Percentiles rank a stretch among this genome's conserved stretches.
Conservation (phyloP, 2,797 vertebrate species). For the Staurois parvus region DNA sequence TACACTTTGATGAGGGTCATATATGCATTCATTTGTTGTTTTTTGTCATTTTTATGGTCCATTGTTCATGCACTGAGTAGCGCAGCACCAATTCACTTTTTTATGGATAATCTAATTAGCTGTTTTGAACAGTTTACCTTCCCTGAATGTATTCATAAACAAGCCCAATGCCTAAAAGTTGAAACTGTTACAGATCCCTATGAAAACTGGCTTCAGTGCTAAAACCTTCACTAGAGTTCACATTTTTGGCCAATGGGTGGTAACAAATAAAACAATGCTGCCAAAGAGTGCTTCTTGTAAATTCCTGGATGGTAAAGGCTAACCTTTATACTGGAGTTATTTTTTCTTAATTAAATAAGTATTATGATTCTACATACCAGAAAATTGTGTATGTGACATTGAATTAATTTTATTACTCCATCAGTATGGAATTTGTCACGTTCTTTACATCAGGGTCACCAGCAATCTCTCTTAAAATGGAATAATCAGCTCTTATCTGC, state of each 20-base stretch:
- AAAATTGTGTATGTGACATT: background rate
- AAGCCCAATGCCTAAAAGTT: too few relatives aligned
- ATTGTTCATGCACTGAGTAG: too few relatives aligned
- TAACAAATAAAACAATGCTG: background rate
- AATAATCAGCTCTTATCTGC: constrained; percentile 25
- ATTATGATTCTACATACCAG: background rate
- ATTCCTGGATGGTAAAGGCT: background rate
- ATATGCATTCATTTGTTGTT: too few relatives aligned
- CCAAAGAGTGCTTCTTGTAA: background rate
- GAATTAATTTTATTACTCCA: background rate
- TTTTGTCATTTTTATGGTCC: too few relatives aligned
- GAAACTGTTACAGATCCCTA: too few relatives aligned
- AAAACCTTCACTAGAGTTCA: too few relatives aligned
- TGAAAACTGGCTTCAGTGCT: too few relatives aligned
- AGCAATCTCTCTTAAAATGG: background rate
- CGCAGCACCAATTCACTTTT: too few relatives aligned
- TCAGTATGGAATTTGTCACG: background rate
- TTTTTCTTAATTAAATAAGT: background rate
- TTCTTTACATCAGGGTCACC: background rate
- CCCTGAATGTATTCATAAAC: too few relatives aligned
- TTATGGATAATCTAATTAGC: too few relatives aligned
- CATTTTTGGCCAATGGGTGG: too few relatives aligned
- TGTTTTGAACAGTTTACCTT: background rate
- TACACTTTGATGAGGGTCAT: too few relatives aligned
- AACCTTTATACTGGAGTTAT: background rate